phyloP scores from a whole-genome alignment of 2,888 invertebrate genomes.

The Lasioglossum villosulum region DNA sequence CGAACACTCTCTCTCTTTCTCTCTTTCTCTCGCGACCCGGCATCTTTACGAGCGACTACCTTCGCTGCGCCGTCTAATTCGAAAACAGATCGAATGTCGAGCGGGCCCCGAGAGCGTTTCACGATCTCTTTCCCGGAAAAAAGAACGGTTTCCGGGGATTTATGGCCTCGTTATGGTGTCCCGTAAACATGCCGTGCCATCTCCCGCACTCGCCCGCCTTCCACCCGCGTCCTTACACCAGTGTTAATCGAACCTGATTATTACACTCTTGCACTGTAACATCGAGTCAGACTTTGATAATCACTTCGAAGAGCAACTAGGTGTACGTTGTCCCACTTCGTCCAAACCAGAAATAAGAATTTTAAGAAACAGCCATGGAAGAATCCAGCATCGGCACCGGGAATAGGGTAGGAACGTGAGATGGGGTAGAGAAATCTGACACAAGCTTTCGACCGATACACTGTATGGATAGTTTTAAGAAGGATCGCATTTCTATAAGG shows the following conservation, averaged over 20 bases:
- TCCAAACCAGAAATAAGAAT: too few species aligned
- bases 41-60: conserved; percentile 74
- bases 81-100: conserved; percentile 74
- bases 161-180: conserved; percentile 67
- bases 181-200: conserved; percentile 13
- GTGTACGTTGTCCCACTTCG: neutral
- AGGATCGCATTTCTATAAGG: too few species aligned
- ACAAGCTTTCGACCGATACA: too few species aligned
- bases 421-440: too few species aligned
- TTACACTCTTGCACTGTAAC: conserved; percentile 26
- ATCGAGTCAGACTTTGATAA: neutral
- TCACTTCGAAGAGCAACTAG: neutral
- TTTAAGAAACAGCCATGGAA: too few species aligned
- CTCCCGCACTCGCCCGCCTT: conserved; percentile 17
- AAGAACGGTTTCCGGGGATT: conserved; percentile 60
- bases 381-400: too few species aligned
- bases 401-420: too few species aligned
- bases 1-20: conserved; percentile 52
- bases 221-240: neutral
- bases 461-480: too few species aligned
- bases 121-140: conserved; percentile 62
- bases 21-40: conserved; percentile 59
- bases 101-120: conserved; percentile 44
- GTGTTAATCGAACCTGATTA: conserved; percentile 51
- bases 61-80: conserved; percentile 62